Conservation (phyloP, 2,888 invertebrate genomes). For the Nymphalis c-album region DNA sequence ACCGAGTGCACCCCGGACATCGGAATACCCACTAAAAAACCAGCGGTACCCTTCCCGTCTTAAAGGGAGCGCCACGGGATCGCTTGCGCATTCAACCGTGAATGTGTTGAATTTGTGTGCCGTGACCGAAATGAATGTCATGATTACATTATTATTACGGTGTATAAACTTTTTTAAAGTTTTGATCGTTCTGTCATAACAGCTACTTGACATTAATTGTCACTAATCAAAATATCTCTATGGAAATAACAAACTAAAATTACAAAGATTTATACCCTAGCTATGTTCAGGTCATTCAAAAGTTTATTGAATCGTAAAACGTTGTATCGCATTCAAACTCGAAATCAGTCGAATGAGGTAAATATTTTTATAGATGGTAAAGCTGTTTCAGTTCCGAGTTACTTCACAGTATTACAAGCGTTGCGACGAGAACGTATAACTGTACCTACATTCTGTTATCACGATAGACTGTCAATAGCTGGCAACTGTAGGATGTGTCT, state of each 20-base stretch:
- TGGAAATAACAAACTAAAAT: not conserved
- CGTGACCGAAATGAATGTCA: too few species aligned
- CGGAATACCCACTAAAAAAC: too few species aligned
- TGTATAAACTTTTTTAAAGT: too few species aligned
- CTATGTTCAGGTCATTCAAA: slow-evolving; percentile 51
- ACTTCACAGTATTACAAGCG: slow-evolving; percentile 94
- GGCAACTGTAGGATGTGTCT: slow-evolving; percentile 99
- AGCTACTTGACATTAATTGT: too few species aligned
- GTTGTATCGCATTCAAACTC: slow-evolving; percentile 40
- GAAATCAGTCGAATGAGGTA: slow-evolving; percentile 46
- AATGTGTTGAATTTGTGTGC: too few species aligned
- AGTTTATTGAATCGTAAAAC: slow-evolving; percentile 46
- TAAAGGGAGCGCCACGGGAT: too few species aligned
- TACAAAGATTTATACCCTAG: slow-evolving; percentile 12
- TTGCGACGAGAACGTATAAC: slow-evolving; percentile 54
- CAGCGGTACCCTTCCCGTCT: too few species aligned
- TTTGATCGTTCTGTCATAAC: too few species aligned
- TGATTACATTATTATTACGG: too few species aligned
- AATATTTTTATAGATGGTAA: slow-evolving; percentile 97
- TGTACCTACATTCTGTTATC: slow-evolving; percentile 98
- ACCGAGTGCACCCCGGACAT: too few species aligned
- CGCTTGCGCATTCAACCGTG: too few species aligned
- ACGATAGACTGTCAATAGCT: slow-evolving; percentile 97
- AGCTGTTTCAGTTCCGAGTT: slow-evolving; percentile 93
- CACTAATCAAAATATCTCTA: not conserved